Evolutionary conservation across 2,888 invertebrate species (phyloP), one percentile per base, ranked within the genome.

Genomic region (Dexiosoma caninum): DNA sequence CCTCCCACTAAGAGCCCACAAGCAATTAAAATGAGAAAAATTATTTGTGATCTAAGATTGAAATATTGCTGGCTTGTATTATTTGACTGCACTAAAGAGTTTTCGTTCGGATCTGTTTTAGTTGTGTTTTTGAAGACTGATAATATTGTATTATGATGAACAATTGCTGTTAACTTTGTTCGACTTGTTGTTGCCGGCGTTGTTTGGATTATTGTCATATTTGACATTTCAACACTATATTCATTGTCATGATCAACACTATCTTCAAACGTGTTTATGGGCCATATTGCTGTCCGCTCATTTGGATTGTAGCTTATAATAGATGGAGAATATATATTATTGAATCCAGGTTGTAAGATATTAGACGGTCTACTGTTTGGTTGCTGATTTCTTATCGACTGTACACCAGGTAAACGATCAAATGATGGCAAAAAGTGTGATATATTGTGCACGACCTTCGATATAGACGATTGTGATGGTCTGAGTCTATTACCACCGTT

Each of bases 1-100:
- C 94, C 93, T 19, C 94, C 92, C 3, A 94, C 89, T 76, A 95
- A 93, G 57, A 96, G 91, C 3, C 92, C 93, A 84, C 93, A 93
- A 57, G 95, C 93, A 9, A 94, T 93, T 23, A 94, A 85, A 82
- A 89, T 91, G 59, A 95, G 91, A 1, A 95, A 95, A 84, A 95
- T 92, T 59, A 95, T 90, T 64, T n/a, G 85, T 70, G 49, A 95
- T 94, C 82, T 93, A 91, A 46, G 94, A 91, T 51, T 83, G 83
- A 77, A 64, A 21, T 67, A 57, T 57, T 35, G 53, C 40, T 59
- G 40, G 40, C 9, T 21, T 12, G 12, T 30, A 49, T 46, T 57
- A 57, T 40, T 23, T 46, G 6, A 4, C n/a, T 62, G 46, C 4
- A 30, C 14, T n/a, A 23, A 30, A 9, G 46, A 37, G 5, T 55